A percentile compares a stretch with the other conserved stretches of the same genome.
Conservation (phyloP, 2,888 invertebrate species). For the Drosophila nigricruria region DNA sequence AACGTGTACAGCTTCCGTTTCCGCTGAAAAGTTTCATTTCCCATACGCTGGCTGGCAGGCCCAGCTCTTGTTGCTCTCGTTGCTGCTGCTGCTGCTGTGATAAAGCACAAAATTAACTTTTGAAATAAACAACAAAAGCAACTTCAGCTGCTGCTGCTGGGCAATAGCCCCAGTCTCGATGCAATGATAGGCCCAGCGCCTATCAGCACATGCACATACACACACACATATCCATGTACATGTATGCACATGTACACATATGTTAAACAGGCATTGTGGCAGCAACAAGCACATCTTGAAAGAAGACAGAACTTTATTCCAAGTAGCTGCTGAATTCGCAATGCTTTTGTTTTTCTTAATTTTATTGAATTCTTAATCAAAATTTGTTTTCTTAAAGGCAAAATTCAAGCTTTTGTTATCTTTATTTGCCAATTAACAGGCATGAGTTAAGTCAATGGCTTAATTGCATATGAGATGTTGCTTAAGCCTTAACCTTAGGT, state of each 20-base stretch:
- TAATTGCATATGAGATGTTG: background rate
- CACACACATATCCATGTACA: background rate
- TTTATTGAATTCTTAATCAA: background rate
- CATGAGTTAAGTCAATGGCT: background rate
- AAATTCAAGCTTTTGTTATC: background rate
- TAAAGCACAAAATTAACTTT: constrained; percentile 79
- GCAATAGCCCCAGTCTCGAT: constrained; percentile 35
- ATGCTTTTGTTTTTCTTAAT: constrained; percentile 5
- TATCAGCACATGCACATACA: constrained; percentile 10
- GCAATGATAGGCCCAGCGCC: constrained; percentile 56
- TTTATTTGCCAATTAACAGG: background rate
- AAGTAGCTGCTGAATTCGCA: background rate
- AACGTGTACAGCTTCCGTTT: constrained; percentile 76
- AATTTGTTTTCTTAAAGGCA: background rate
- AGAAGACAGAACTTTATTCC: background rate
- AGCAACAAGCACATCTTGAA: background rate
- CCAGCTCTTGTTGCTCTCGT: constrained; percentile 19
- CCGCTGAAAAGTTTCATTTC: constrained; percentile 77
- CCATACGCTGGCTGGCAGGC: constrained; percentile 55
- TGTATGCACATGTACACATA: constrained; percentile 2
- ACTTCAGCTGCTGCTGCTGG: constrained; percentile 37
- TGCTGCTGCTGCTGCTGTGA: constrained; percentile 49
- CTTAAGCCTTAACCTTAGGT: too few species aligned
- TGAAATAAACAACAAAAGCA: constrained; percentile 73
- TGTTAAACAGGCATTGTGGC: constrained; percentile 8